These are phyloP conservation scores for Tursiops truncatus DNA, from an alignment of 2,113 vertebrate species.

Conservation along the genomic window DNA sequence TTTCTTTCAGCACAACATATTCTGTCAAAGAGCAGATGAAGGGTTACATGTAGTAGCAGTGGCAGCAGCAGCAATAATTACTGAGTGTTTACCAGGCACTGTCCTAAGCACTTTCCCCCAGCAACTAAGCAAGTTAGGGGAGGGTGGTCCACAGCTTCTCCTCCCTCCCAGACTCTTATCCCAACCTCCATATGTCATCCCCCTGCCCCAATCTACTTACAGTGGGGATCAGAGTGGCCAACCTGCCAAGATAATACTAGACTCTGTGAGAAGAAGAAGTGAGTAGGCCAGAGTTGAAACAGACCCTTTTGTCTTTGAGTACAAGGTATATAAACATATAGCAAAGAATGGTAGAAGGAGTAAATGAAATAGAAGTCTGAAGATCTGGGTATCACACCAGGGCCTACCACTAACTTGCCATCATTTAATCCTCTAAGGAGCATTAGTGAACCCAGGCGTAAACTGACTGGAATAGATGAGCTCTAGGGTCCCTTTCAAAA, in stretches of 20 bases:
- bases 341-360: background rate
- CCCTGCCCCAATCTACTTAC: background rate
- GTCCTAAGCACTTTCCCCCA: background rate
- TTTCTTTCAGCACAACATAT: background rate
- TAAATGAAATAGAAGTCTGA: background rate
- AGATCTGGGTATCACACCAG: background rate
- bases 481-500: background rate
- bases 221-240: background rate
- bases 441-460: background rate
- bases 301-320: background rate
- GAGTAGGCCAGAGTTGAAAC: background rate
- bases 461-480: background rate
- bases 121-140: background rate
- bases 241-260: background rate
- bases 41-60: background rate
- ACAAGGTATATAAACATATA: conserved; percentile 4
- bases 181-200: background rate
- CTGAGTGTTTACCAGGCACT: background rate
- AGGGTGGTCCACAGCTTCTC: background rate
- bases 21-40: background rate
- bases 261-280: background rate
- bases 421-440: background rate
- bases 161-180: background rate
- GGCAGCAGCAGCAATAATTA: background rate
- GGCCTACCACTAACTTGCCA: background rate